A percentile compares a stretch with the other conserved stretches of the same genome.
phyloP scores from a whole-genome alignment of 2,113 vertebrate species.

The Spilogale gracilis region DNA sequence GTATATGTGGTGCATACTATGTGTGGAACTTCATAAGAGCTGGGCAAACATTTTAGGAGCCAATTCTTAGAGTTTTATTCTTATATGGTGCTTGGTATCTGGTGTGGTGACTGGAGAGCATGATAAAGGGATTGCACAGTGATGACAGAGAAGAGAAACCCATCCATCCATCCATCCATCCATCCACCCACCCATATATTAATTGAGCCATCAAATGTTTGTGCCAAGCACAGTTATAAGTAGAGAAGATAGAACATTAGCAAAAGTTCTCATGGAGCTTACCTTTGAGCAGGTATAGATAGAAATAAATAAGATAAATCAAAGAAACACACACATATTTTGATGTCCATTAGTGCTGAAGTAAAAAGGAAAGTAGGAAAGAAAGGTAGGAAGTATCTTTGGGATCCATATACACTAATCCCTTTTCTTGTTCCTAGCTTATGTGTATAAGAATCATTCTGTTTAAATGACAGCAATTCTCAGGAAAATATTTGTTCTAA shows the following conservation, averaged over 20 bases:
- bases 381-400: not conserved
- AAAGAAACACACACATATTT: not conserved
- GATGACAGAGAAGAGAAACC: not conserved
- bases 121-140: not conserved
- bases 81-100: not conserved
- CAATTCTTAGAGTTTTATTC: not conserved
- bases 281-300: not conserved
- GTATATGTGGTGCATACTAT: not conserved
- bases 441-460: not conserved
- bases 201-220: not conserved
- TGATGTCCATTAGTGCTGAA: not conserved
- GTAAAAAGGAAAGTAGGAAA: not conserved
- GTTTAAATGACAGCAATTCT: not conserved
- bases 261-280: not conserved
- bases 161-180: not conserved
- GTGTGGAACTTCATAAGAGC: not conserved
- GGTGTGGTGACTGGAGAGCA: rapidly evolving
- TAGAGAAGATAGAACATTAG: not conserved
- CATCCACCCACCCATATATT: not conserved
- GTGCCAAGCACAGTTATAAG: not conserved
- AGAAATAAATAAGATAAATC: not conserved
- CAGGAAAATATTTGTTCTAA: not conserved
- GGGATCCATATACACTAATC: not conserved
- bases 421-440: not conserved
- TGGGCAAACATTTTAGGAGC: not conserved